Evolutionary conservation across 1,140 invertebrate genomes (phyloP).

Genomic region (Hycleus cichorii): DNA sequence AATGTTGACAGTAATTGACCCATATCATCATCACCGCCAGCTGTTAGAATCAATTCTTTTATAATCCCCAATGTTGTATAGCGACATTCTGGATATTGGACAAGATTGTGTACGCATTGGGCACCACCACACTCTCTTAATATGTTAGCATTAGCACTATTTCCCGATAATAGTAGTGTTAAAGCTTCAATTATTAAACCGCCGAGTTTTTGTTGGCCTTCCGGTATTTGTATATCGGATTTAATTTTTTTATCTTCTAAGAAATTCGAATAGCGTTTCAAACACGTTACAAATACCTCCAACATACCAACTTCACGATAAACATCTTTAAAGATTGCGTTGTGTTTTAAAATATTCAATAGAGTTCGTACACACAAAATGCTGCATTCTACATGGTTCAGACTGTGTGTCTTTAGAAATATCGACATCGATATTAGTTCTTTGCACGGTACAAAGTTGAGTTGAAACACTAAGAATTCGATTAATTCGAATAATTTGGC

Average conservation of each 20-base stretch:
- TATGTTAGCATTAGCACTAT: slow-evolving; percentile 82
- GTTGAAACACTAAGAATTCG: slow-evolving; percentile 93
- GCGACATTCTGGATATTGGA: slow-evolving; percentile 77
- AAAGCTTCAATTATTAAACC: slow-evolving; percentile 81
- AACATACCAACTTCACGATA: slow-evolving; percentile 96
- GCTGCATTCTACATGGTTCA: slow-evolving; percentile 70
- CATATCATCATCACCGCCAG: slow-evolving; percentile 94
- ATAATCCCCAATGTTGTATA: slow-evolving; percentile 64
- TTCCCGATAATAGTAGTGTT: slow-evolving; percentile 69
- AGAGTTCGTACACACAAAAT: slow-evolving; percentile 85
- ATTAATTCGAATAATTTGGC: slow-evolving; percentile 93
- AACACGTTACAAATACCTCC: slow-evolving; percentile 93
- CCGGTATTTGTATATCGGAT: slow-evolving; percentile 51
- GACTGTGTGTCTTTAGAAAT: slow-evolving; percentile 69
- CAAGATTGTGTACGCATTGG: slow-evolving; percentile 82
- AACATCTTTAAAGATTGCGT: slow-evolving; percentile 93
- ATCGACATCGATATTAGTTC: slow-evolving; percentile 94
- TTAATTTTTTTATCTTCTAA: slow-evolving; percentile 57
- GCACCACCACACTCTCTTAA: slow-evolving; percentile 90
- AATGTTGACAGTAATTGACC: slow-evolving; percentile 82
- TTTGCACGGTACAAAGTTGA: slow-evolving; percentile 98
- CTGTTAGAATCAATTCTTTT: slow-evolving; percentile 81
- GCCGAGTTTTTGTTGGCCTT: slow-evolving; percentile 70
- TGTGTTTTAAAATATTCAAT: slow-evolving; percentile 81
- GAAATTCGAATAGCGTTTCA: slow-evolving; percentile 75